Evolutionary conservation across 1,140 invertebrate species (phyloP), one percentile per base, ranked within the genome.

Genomic region (Laodelphax striatellus): DNA sequence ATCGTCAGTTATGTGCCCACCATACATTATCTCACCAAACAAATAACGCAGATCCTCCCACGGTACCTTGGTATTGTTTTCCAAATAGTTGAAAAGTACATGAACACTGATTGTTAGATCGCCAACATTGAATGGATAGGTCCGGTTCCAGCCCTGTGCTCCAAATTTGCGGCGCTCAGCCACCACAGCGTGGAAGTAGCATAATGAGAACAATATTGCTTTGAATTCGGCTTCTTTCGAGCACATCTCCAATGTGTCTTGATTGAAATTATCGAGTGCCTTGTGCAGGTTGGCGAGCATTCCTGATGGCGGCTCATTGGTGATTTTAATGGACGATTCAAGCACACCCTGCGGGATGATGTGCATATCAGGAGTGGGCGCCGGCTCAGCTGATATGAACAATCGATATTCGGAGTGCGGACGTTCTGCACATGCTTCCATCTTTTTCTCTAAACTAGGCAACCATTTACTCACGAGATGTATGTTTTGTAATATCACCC

Each of bases 11-110:
- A 96, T 96, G 70, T 96, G 93, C 0, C 94, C 94, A 11, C 94
- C 93, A 68, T 97, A 97, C 93, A 96, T 96, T 61, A 96, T 96
- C 75, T 97, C 93, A 0, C 93, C 94, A 72, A 96, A 95, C 2
- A 96, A 76, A 71, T 96, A 96, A 5, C 92, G 77, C 56, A 97
- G 75, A 77, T 96, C 92, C 71, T 95, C 92, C 90, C 90, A 96
- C 0, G 92, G 92, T 13, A 95, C 82, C 57, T 84, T 83, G 16
- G 80, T 84, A 71, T 92, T 95, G 52, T 84, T 87, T 71, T 97
- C 93, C 67, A 98, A 73, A 75, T 97, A 97, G 74, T 97, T 98
- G 70, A 84, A 88, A 1, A 97, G 69, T 0, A 97, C 94, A 69
- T 90, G 89, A 1, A 90, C 86, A 69, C 92, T 93, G 59, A 96